Evolutionary conservation across 35 echinoderm and acorn worm species (phyloP).

Genomic region (Chiridota heheva): DNA sequence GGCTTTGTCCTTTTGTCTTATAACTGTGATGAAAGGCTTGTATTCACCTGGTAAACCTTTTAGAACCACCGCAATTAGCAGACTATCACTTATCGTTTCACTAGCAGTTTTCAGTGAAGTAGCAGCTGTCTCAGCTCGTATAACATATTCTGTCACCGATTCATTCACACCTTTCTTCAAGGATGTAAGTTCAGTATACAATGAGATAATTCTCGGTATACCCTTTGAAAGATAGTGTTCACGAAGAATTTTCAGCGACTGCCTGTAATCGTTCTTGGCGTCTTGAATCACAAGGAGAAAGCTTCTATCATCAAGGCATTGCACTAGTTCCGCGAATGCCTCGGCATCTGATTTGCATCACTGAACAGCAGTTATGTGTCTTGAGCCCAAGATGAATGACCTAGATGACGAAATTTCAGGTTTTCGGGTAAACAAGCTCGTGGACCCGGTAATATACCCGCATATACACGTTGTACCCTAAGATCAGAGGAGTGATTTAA

Average conservation of each 20-base stretch:
- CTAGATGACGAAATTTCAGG: too few species aligned
- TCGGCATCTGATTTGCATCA: too few species aligned
- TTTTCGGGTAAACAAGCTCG: too few species aligned
- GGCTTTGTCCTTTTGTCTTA: constrained; percentile 2
- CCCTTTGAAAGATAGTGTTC: constrained; percentile 13
- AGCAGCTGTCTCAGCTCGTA: constrained; percentile 34
- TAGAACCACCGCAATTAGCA: constrained; percentile 34
- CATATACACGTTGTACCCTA: too few species aligned
- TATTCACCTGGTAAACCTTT: constrained; percentile 21
- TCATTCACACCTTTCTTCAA: constrained; percentile 6
- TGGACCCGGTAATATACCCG: too few species aligned
- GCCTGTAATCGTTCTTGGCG: constrained; percentile 18
- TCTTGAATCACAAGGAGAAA: neutral
- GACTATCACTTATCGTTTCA: constrained; percentile 16
- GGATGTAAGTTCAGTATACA: constrained; percentile 51
- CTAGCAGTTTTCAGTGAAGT: constrained; percentile 2
- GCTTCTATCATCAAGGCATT: too few species aligned
- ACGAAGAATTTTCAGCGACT: constrained; percentile 1
- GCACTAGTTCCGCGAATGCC: too few species aligned
- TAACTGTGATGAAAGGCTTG: constrained; percentile 20
- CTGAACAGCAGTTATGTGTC: too few species aligned
- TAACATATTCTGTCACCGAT: constrained; percentile 38
- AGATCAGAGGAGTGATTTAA: too few species aligned
- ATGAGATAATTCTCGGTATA: constrained; percentile 9
- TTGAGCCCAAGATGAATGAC: too few species aligned